Evolutionary conservation across 2,113 vertebrate species (phyloP).

Genomic region (Caranx ignobilis): DNA sequence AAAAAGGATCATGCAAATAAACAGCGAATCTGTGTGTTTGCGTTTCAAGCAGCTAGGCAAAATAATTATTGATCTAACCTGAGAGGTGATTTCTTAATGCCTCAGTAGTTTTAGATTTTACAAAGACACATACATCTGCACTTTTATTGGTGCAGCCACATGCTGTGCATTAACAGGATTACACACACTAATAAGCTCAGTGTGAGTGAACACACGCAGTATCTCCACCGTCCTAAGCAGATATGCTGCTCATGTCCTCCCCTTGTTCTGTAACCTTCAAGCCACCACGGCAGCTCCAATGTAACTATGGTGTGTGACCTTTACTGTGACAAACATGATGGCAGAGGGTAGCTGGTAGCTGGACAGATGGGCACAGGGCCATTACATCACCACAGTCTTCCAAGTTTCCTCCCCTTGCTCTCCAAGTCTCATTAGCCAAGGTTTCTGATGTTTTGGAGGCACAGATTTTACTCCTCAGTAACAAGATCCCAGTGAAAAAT

Average conservation of each 20-base stretch:
- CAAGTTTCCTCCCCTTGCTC: slow-evolving; percentile 23
- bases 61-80: slow-evolving; percentile 29
- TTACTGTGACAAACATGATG: slow-evolving; percentile 70
- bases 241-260: slow-evolving; percentile 39
- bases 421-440: slow-evolving; percentile 38
- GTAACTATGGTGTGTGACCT: slow-evolving; percentile 65
- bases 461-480: background rate
- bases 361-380: slow-evolving; percentile 61
- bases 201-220: slow-evolving; percentile 21
- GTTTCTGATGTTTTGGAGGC: slow-evolving; percentile 26
- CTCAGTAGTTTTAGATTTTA: slow-evolving; percentile 10
- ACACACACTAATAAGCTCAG: slow-evolving; percentile 33
- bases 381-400: slow-evolving; percentile 50
- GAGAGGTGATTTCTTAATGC: slow-evolving; percentile 15
- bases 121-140: background rate
- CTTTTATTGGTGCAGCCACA: background rate
- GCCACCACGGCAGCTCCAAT: slow-evolving; percentile 37
- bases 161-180: background rate
- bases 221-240: slow-evolving; percentile 24
- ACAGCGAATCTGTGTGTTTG: background rate
- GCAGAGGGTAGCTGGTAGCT: slow-evolving; percentile 53
- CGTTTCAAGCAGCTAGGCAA: slow-evolving; percentile 13
- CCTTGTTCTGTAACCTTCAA: slow-evolving; percentile 61
- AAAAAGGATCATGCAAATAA: slow-evolving; percentile 34
- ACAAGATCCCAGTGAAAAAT: slow-evolving; percentile 32